Evolutionary conservation across 2,888 invertebrate species (phyloP).

Genomic region (Eristalinus aeneus): DNA sequence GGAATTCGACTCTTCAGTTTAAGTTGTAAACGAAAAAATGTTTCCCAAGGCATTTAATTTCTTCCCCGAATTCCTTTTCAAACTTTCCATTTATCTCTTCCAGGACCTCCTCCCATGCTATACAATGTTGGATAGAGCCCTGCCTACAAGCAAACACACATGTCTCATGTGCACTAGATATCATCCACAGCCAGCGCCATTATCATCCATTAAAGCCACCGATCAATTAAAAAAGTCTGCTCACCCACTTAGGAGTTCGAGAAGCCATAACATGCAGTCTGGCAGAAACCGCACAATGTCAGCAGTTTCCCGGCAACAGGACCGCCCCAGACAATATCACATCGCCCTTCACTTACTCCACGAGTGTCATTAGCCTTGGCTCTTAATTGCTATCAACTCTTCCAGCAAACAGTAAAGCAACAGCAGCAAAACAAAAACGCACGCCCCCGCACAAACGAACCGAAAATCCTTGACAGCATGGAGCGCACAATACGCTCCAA

Average conservation of each 20-base stretch:
- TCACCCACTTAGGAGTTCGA: slow-evolving; percentile 20
- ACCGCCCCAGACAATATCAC: slow-evolving; percentile 10
- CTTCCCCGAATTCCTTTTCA: not conserved
- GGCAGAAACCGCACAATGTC: not conserved
- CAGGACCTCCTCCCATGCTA: not conserved
- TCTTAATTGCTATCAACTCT: slow-evolving; percentile 29
- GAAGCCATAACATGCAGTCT: slow-evolving; percentile 32
- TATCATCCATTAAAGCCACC: not conserved
- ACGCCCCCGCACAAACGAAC: not conserved
- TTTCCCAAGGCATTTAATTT: too few relatives aligned
- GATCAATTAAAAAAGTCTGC: slow-evolving; percentile 25
- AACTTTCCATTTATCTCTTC: not conserved
- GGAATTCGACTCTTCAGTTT: too few relatives aligned
- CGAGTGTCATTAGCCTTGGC: slow-evolving; percentile 25
- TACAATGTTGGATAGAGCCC: not conserved
- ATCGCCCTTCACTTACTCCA: slow-evolving; percentile 24
- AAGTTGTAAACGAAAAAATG: too few relatives aligned
- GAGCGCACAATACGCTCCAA: slow-evolving; percentile 7
- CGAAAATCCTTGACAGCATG: not conserved
- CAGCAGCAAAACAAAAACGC: not conserved
- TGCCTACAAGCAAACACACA: not conserved
- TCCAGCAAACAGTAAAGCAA: not conserved
- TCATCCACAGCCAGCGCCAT: not conserved
- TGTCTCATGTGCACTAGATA: not conserved
- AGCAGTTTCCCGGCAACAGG: not conserved